phyloP scores from a whole-genome alignment of 2,113 vertebrate species.

The Paramormyrops kingsleyae region DNA sequence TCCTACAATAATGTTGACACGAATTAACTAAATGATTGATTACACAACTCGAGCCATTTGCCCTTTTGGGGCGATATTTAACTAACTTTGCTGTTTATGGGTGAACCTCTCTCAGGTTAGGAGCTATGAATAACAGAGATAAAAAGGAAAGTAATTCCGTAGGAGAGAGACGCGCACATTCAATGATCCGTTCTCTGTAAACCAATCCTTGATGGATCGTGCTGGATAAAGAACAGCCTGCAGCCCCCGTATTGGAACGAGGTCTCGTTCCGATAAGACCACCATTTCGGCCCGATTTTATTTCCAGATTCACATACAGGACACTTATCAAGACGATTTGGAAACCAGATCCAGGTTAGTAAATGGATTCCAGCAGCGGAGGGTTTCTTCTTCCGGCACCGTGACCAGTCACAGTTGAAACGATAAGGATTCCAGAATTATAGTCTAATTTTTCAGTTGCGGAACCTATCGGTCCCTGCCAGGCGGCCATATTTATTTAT shows the following conservation, averaged over 20 bases:
- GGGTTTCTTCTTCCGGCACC: constrained; percentile 33
- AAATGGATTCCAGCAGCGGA: constrained; percentile 39
- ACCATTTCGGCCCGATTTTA: constrained; percentile 56
- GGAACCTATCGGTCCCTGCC: constrained; percentile 42
- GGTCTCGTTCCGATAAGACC: constrained; percentile 66
- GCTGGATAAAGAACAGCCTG: constrained; percentile 50
- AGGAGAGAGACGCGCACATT: constrained; percentile 54
- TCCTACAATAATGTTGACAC: neutral
- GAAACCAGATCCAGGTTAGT: constrained; percentile 60
- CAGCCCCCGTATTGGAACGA: constrained; percentile 50
- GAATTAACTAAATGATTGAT: neutral
- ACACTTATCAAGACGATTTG: constrained; percentile 55
- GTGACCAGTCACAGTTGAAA: constrained; percentile 18
- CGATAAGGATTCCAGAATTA: constrained; percentile 19
- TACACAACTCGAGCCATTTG: neutral
- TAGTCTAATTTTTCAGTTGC: neutral
- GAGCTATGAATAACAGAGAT: constrained; percentile 66
- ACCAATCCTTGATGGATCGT: constrained; percentile 61
- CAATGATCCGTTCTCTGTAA: constrained; percentile 61
- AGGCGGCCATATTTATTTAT: constrained; percentile 19
- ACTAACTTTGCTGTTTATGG: constrained; percentile 28
- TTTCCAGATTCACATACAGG: constrained; percentile 52
- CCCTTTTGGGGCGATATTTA: constrained; percentile 27
- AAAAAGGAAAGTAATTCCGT: constrained; percentile 67
- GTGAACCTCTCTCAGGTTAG: constrained; percentile 27